A percentile compares a stretch with the other conserved stretches of the same genome.
phyloP scores from a whole-genome alignment of 2,797 vertebrate genomes.

The Enteromius trimaculatus region DNA sequence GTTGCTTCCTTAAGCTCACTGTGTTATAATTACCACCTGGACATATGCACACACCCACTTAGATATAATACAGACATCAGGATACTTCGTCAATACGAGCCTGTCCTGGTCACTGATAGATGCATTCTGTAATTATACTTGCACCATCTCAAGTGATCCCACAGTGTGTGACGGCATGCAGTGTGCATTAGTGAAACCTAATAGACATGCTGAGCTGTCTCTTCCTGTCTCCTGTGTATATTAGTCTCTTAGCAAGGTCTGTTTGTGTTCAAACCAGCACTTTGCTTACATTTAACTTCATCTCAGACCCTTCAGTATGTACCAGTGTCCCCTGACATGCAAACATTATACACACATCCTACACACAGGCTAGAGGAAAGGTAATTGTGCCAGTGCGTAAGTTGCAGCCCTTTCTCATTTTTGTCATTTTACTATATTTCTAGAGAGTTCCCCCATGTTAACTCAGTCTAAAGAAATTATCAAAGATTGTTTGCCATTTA shows the following conservation, averaged over 20 bases:
- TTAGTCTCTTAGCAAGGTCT: conserved; percentile 39
- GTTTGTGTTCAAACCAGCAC: conserved; percentile 37
- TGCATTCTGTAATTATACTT: conserved; percentile 31
- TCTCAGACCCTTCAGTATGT: conserved; percentile 22
- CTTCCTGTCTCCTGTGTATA: conserved; percentile 44
- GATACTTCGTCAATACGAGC: background rate
- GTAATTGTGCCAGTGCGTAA: background rate
- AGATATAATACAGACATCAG: background rate
- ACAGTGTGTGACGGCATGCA: background rate
- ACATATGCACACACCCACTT: background rate
- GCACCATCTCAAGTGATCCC: conserved; percentile 1
- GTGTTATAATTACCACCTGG: background rate
- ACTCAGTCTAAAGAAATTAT: background rate
- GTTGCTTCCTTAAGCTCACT: background rate
- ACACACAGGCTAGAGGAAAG: background rate
- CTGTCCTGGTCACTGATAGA: conserved; percentile 8
- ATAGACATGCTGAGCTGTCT: conserved; percentile 34
- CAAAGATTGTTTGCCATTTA: background rate
- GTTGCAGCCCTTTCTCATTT: background rate
- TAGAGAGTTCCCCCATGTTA: background rate
- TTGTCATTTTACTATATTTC: background rate
- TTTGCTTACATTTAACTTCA: conserved; percentile 30
- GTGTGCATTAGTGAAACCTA: conserved; percentile 43
- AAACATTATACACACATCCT: conserved; percentile 19
- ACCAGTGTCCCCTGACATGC: conserved; percentile 1